Conservation (phyloP, 2,113 vertebrate species). For the Lampris megalopsis region DNA sequence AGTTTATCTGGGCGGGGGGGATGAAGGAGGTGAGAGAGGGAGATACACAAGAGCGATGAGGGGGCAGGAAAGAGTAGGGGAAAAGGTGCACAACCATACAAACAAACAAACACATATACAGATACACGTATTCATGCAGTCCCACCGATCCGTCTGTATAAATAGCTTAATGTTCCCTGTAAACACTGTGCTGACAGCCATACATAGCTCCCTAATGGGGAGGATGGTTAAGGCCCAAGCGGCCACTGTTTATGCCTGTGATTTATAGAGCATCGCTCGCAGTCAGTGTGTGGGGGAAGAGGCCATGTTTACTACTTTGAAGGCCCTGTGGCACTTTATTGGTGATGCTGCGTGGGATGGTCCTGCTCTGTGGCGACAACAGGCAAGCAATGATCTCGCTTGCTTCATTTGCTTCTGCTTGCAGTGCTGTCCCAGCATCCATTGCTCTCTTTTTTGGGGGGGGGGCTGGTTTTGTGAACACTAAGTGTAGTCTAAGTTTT, state of each 20-base stretch:
- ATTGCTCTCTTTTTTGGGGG: no score
- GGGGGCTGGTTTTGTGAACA: no score
- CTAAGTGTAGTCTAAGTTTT: no score
- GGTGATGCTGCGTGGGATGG: no score
- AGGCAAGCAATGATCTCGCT: no score
- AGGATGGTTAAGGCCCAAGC: constrained; percentile 55
- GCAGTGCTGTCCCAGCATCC: no score
- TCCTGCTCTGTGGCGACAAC: no score
- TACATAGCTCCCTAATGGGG: constrained; percentile 59
- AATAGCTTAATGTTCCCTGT: constrained; percentile 52
- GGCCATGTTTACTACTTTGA: constrained; percentile 6
- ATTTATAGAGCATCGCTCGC: constrained; percentile 57
- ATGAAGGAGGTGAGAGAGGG: not conserved
- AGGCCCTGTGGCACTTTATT: not conserved
- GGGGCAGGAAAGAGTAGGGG: not conserved
- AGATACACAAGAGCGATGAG: not conserved
- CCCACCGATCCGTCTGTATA: not conserved
- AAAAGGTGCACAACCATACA: not conserved
- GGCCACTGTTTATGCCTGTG: constrained; percentile 56
- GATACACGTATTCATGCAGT: constrained; percentile 1
- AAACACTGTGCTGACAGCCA: constrained; percentile 57
- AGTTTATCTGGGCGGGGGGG: not conserved
- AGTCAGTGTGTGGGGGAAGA: constrained; percentile 1
- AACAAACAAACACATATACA: no score
- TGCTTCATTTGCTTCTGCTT: no score